Evolutionary conservation across 2,797 vertebrate genomes (phyloP), one percentile per base, ranked within the genome.

Genomic region (Gallinago stenura): DNA sequence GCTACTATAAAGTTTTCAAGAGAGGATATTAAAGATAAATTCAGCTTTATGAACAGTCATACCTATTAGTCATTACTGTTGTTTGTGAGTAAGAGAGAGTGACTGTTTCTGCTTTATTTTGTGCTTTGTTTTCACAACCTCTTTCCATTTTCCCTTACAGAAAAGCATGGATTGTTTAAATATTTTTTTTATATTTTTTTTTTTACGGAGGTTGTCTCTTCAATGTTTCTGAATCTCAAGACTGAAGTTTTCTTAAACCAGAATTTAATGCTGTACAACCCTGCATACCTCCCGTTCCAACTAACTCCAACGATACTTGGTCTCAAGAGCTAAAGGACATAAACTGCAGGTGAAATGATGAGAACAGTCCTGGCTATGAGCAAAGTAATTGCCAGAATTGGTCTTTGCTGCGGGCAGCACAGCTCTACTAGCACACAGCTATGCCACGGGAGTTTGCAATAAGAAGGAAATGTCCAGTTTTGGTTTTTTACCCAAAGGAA

Each of bases 11-110:
- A 39, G 24, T 75, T 89, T 91, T 71, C 0, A 3, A 71, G 51
- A 84, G 35, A 64, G 78, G 33, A 89, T 93, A 96, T 82, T 66
- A 77, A 91, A 94, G 71, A 39, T 30, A 73, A 95, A 66, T 87
- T 58, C 77, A 82, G 43, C n/a, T 75, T 90, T 84, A 76, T 37
- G 60, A 92, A 39, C 62, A 89, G 33, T 92, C 56, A 64, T 48
- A 60, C 22, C 66, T 87, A 45, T 92, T 95, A 93, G 66, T 84
- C 86, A 9, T 69, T 82, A 48, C 51, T 3, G 2, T 33, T 68
- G 26, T 64, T 91, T 88, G 46, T 87, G 54, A 89, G 51, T 78
- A 62, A 87, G 64, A 51, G 88, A 82, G 58, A 75, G 33, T 66
- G 77, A 89, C 54, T 72, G 25, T 90, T 78, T 94, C 48, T 95